Evolutionary conservation across 2,888 invertebrate species (phyloP).

Genomic region (Pseudococcus viburni): DNA sequence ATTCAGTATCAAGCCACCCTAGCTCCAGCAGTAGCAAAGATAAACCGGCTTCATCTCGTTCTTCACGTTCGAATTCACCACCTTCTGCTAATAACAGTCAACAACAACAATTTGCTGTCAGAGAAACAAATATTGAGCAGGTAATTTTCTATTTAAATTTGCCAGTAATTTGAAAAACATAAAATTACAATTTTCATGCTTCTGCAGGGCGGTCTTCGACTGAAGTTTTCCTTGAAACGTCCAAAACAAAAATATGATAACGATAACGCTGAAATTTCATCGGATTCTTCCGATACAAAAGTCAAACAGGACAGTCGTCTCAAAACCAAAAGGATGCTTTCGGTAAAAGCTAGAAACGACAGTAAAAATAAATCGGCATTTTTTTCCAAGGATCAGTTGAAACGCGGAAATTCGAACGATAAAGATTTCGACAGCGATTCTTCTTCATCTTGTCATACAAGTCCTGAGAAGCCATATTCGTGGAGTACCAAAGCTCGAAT

Average conservation of each 20-base stretch:
- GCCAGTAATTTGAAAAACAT: no score
- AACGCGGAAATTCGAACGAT: not conserved
- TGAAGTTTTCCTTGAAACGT: constrained; percentile 73
- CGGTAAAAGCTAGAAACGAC: constrained; percentile 31
- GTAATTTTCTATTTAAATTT: constrained; percentile 69
- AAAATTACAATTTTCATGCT: not conserved
- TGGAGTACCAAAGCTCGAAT: not conserved
- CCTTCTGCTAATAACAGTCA: constrained; percentile 71
- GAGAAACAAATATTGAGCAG: constrained; percentile 74
- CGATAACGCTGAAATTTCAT: constrained; percentile 19
- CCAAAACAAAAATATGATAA: constrained; percentile 69
- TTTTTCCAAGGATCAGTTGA: not conserved
- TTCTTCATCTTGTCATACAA: constrained; percentile 39
- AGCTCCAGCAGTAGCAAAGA: constrained; percentile 69
- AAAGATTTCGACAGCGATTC: constrained; percentile 41
- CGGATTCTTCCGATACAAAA: constrained; percentile 46
- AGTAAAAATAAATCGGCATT: constrained; percentile 14
- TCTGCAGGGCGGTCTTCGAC: constrained; percentile 73
- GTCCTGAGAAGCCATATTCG: constrained; percentile 16
- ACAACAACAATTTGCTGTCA: constrained; percentile 73
- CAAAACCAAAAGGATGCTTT: not conserved
- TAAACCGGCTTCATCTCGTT: constrained; percentile 68
- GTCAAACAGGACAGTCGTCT: not conserved
- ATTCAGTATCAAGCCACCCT: constrained; percentile 69
- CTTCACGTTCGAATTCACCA: constrained; percentile 69